Evolutionary conservation across 2,888 invertebrate species (phyloP).

Genomic region (Limnephilus auricula): DNA sequence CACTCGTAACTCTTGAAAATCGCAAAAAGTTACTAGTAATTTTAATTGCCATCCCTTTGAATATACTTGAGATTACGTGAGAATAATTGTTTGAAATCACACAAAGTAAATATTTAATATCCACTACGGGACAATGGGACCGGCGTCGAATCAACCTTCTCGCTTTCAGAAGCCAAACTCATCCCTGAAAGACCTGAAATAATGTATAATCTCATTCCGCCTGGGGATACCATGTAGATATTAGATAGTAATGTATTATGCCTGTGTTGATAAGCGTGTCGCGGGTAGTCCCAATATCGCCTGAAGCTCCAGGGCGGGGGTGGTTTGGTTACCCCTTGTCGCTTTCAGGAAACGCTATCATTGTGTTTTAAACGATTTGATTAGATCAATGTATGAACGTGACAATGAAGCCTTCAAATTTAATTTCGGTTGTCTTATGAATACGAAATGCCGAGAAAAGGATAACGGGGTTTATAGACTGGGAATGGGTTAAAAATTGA

Average conservation of each 20-base stretch:
- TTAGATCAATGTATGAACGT: background rate
- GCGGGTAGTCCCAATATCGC: background rate
- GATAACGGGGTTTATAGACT: background rate
- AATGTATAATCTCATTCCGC: constrained; percentile 15
- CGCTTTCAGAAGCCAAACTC: constrained; percentile 12
- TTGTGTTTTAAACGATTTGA: background rate
- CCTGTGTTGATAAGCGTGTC: background rate
- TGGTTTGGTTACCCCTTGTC: background rate
- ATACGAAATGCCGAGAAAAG: background rate
- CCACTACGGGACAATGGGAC: background rate
- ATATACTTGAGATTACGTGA: background rate
- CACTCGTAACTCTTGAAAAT: background rate
- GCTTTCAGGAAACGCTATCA: background rate
- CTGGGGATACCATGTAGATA: background rate
- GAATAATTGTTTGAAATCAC: background rate
- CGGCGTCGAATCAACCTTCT: background rate
- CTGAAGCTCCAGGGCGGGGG: no score
- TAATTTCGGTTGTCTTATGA: background rate
- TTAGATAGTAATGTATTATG: constrained; percentile 11
- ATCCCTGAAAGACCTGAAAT: constrained; percentile 5
- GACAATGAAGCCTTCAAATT: constrained; percentile 2
- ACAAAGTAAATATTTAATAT: background rate
- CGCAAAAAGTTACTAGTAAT: background rate
- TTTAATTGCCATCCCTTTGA: background rate
- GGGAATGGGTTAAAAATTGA: background rate